Evolutionary conservation across 2,113 vertebrate genomes (phyloP).

Genomic region (Stercorarius parasiticus): DNA sequence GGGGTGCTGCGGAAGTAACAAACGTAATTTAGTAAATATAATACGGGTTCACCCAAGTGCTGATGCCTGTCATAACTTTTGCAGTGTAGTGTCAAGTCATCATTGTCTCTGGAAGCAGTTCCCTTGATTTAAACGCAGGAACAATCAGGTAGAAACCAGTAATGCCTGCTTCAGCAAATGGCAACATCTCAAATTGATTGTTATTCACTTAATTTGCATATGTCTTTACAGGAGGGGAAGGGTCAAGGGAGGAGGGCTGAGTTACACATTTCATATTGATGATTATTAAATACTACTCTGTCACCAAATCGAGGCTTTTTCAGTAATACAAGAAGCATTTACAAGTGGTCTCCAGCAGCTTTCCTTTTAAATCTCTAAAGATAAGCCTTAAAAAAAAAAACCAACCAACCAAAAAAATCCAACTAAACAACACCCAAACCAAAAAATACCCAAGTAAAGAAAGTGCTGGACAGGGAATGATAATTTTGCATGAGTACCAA

Average conservation of each 20-base stretch:
- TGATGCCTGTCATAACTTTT: neutral
- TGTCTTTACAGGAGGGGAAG: conserved; percentile 39
- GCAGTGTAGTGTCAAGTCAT: neutral
- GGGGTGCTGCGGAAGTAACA: neutral
- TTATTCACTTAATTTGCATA: conserved; percentile 42
- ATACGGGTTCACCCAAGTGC: neutral
- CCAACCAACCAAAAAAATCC: neutral
- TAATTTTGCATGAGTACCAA: neutral
- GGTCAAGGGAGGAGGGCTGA: neutral
- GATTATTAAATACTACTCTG: conserved; percentile 20
- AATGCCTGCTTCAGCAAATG: conserved; percentile 45
- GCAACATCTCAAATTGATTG: neutral
- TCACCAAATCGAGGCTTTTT: neutral
- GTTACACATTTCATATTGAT: neutral
- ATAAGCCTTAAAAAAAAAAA: neutral
- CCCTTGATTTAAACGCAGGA: neutral
- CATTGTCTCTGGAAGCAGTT: neutral
- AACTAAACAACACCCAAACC: neutral
- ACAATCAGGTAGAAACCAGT: neutral
- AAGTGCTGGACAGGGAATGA: neutral
- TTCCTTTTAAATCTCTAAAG: neutral
- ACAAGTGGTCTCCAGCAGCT: neutral
- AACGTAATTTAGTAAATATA: neutral
- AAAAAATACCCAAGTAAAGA: neutral
- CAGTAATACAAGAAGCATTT: neutral